Conservation (phyloP, 2,888 invertebrate species). For the Sminthurides aquaticus region DNA sequence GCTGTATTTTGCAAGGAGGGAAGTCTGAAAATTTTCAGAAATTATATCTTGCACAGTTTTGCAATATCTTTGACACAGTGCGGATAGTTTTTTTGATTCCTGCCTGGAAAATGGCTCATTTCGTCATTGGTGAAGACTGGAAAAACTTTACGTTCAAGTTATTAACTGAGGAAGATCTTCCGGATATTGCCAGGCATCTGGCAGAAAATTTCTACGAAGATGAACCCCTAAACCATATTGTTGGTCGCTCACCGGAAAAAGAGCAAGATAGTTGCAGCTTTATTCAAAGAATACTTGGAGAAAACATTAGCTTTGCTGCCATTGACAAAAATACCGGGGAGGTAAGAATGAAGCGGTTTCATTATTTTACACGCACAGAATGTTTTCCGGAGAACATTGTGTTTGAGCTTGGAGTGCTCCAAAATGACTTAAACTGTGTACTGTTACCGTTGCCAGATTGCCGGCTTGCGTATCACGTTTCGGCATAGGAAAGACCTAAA, state of each 20-base stretch:
- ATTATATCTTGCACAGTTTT: no score
- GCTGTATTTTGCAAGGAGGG: no score
- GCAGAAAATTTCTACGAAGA: conserved; percentile 32
- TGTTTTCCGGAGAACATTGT: not conserved
- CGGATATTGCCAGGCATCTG: conserved; percentile 28
- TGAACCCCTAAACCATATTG: conserved; percentile 31
- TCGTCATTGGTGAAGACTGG: conserved; percentile 34
- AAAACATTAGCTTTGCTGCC: conserved; percentile 33
- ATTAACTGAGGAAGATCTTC: conserved; percentile 26
- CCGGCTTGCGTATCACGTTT: not conserved
- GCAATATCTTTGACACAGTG: no score
- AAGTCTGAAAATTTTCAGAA: no score
- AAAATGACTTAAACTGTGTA: not conserved
- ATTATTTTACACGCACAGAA: not conserved
- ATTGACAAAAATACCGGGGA: no score
- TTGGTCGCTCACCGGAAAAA: conserved; percentile 30
- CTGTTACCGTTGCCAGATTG: not conserved
- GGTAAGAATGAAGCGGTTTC: conserved; percentile 26
- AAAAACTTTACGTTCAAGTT: conserved; percentile 33
- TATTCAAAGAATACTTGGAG: conserved; percentile 24
- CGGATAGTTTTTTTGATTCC: no score
- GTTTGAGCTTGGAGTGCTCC: no score
- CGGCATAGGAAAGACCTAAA: conserved; percentile 1
- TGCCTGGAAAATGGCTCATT: conserved; percentile 15
- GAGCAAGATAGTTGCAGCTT: conserved; percentile 30